Percentiles rank a stretch among this genome's conserved stretches.
phyloP scores from a whole-genome alignment of 1,140 invertebrate species.

The Bombus sylvicola region DNA sequence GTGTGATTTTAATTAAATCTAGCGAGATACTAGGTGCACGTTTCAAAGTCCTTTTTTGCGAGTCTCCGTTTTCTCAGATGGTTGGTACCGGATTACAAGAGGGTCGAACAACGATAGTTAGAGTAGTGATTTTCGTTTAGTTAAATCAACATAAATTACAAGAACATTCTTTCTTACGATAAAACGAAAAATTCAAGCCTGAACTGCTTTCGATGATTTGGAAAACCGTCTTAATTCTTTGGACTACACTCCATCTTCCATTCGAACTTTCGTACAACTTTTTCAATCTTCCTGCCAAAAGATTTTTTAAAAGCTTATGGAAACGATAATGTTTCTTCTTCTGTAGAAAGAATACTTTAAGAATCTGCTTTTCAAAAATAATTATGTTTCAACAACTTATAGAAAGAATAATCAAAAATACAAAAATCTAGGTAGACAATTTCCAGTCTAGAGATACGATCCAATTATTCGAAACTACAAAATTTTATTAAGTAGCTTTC shows the following conservation, averaged over 20 bases:
- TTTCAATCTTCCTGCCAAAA: neutral
- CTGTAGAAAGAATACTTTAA: neutral
- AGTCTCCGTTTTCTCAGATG: neutral
- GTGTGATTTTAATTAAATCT: constrained; percentile 26
- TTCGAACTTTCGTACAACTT: neutral
- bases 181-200: neutral
- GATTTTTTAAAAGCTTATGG: neutral
- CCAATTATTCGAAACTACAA: too few relatives aligned
- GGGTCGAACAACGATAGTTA: too few relatives aligned
- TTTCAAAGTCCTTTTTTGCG: neutral
- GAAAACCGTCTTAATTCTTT: neutral
- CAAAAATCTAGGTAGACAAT: too few relatives aligned
- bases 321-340: neutral
- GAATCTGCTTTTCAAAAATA: neutral
- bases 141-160: neutral
- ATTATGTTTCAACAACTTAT: too few relatives aligned
- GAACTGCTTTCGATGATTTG: neutral
- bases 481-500: too few relatives aligned
- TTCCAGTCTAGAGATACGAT: too few relatives aligned
- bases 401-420: neutral
- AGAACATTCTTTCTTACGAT: neutral
- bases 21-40: neutral
- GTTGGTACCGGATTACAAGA: neutral
- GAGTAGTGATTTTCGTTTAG: neutral
- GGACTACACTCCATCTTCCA: too few relatives aligned